Percentiles rank a stretch among this genome's conserved stretches.
Evolutionary conservation across 2,888 invertebrate genomes (phyloP).

Genomic region (Drosophila cyrtoloma): DNA sequence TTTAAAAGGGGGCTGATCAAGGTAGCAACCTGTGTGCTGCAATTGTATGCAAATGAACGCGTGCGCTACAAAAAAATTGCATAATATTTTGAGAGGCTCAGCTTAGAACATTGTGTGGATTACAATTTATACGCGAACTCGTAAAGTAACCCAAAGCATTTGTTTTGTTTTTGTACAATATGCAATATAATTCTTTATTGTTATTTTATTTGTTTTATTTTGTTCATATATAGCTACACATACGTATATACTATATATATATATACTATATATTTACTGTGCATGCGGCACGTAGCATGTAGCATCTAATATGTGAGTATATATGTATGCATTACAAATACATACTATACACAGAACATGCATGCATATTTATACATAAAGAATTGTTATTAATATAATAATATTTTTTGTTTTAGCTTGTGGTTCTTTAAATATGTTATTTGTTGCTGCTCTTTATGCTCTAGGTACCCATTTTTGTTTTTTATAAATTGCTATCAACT

Average conservation of each 20-base stretch:
- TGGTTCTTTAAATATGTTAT: slow-evolving; percentile 75
- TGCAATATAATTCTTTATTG: slow-evolving; percentile 82
- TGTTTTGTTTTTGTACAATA: slow-evolving; percentile 63
- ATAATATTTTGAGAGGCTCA: slow-evolving; percentile 59
- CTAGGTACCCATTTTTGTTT: slow-evolving; percentile 68
- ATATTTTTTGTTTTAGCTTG: slow-evolving; percentile 61
- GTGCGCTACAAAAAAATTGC: slow-evolving; percentile 72
- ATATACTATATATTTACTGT: slow-evolving; percentile 37
- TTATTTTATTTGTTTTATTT: slow-evolving; percentile 67
- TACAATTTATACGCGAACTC: not conserved
- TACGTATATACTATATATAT: slow-evolving; percentile 31
- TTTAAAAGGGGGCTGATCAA: slow-evolving; percentile 30
- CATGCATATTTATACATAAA: slow-evolving; percentile 19
- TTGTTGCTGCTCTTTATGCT: slow-evolving; percentile 73
- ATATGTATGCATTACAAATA: slow-evolving; percentile 24
- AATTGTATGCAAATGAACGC: slow-evolving; percentile 80
- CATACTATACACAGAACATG: slow-evolving; percentile 16
- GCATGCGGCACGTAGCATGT: slow-evolving; percentile 47
- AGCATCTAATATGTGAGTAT: slow-evolving; percentile 58
- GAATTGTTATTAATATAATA: slow-evolving; percentile 65
- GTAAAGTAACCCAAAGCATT: slow-evolving; percentile 16
- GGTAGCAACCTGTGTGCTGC: slow-evolving; percentile 47
- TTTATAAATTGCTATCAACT: slow-evolving; percentile 46
- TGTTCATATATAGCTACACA: slow-evolving; percentile 24
- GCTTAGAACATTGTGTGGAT: not conserved